These are phyloP conservation scores for Margarornis squamiger DNA, from an alignment of 2,797 vertebrate species.

Conservation along the genomic window DNA sequence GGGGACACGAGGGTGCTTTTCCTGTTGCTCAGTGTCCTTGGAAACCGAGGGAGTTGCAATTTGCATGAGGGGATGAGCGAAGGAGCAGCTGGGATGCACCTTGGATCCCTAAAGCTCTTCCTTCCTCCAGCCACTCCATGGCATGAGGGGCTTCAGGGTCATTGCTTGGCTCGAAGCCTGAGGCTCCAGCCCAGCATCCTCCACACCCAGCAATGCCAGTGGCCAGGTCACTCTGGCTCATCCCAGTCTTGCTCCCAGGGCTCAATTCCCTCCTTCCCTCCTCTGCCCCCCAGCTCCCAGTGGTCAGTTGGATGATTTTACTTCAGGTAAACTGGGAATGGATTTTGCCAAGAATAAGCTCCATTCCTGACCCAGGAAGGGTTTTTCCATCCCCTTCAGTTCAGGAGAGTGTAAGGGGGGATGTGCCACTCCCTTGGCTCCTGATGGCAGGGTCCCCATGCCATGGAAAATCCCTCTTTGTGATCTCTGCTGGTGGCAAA, in stretches of 20 bases:
- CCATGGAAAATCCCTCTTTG: background rate
- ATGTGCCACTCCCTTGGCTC: accelerated
- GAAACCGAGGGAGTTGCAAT: accelerated
- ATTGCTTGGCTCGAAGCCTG: background rate
- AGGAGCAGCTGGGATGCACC: background rate
- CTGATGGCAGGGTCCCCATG: background rate
- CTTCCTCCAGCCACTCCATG: background rate
- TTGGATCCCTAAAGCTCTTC: background rate
- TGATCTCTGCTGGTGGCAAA: background rate
- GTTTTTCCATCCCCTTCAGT: background rate
- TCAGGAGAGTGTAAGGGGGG: too few species aligned
- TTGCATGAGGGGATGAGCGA: accelerated
- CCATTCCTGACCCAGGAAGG: background rate
- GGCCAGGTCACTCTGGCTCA: background rate
- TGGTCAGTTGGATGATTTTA: background rate
- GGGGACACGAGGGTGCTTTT: background rate
- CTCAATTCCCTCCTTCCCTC: background rate
- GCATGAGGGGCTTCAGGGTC: background rate
- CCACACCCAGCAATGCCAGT: background rate
- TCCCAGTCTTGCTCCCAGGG: background rate
- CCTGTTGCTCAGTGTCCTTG: background rate
- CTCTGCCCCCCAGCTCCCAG: background rate
- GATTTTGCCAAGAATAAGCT: background rate
- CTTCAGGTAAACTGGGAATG: background rate
- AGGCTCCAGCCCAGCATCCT: background rate